A percentile compares a stretch with the other conserved stretches of the same genome.
Evolutionary conservation across 1,140 invertebrate species (phyloP).

Genomic region (Pseudomyrmex flavicornis): DNA sequence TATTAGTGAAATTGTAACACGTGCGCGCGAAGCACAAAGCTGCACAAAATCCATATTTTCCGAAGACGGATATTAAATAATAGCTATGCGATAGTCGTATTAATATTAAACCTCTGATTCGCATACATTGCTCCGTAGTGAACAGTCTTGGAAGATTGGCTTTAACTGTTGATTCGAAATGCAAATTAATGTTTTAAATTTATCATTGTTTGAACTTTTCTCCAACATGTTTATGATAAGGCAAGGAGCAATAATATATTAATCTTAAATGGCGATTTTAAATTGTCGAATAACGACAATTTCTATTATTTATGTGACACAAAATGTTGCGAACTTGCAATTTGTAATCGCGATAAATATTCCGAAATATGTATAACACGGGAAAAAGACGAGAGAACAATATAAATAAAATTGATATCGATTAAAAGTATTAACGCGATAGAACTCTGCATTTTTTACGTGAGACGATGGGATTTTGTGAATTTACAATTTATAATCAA

Average conservation of each 20-base stretch:
- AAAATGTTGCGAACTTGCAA: neutral
- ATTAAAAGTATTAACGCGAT: too few species aligned
- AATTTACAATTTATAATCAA: conserved; percentile 12
- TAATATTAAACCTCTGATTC: conserved; percentile 28
- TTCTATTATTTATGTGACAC: conserved; percentile 19
- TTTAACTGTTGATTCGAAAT: conserved; percentile 34
- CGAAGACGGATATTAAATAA: conserved; percentile 24
- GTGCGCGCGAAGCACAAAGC: neutral
- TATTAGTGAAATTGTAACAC: conserved; percentile 21
- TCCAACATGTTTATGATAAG: conserved; percentile 27
- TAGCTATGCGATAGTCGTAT: neutral
- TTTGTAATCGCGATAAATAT: conserved; percentile 21
- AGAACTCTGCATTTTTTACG: neutral
- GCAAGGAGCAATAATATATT: conserved; percentile 18
- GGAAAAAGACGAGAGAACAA: conserved; percentile 1
- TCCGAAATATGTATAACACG: conserved; percentile 8
- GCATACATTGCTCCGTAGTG: neutral
- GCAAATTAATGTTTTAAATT: conserved; percentile 37
- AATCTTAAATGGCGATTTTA: conserved; percentile 15
- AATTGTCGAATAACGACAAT: conserved; percentile 2
- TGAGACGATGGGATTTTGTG: too few species aligned
- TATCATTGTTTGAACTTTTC: conserved; percentile 7
- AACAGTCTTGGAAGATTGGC: neutral
- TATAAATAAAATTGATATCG: too few species aligned
- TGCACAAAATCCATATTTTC: conserved; percentile 3